phyloP scores from a whole-genome alignment of 2,797 vertebrate genomes.

The Tinamus major region DNA sequence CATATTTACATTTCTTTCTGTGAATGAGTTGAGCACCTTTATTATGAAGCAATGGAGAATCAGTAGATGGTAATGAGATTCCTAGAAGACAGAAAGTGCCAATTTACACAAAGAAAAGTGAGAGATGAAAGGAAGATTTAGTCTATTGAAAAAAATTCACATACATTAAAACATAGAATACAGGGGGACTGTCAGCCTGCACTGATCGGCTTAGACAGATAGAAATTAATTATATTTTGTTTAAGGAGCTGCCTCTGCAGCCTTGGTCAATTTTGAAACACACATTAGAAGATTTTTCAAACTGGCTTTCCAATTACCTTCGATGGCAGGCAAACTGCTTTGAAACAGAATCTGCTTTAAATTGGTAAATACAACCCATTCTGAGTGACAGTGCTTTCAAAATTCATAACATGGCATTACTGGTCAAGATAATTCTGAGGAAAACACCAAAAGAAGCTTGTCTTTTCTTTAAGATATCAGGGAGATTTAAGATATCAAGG shows the following conservation, averaged over 20 bases:
- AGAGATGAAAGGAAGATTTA: slow-evolving; percentile 72
- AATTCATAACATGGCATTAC: slow-evolving; percentile 65
- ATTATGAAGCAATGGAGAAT: slow-evolving; percentile 68
- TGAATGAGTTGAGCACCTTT: slow-evolving; percentile 54
- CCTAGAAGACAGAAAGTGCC: slow-evolving; percentile 78
- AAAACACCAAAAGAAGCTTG: slow-evolving; percentile 38
- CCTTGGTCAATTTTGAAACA: slow-evolving; percentile 78
- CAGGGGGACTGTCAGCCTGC: slow-evolving; percentile 70
- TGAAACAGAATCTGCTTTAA: slow-evolving; percentile 79
- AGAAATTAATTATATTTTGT: slow-evolving; percentile 83
- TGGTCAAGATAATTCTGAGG: slow-evolving; percentile 64
- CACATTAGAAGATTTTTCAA: slow-evolving; percentile 79
- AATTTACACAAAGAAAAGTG: slow-evolving; percentile 73
- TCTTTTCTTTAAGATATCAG: slow-evolving; percentile 45
- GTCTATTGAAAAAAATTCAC: slow-evolving; percentile 61
- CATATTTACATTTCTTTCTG: slow-evolving; percentile 62
- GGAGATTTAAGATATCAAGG: neutral
- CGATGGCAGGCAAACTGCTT: slow-evolving; percentile 72
- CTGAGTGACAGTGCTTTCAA: slow-evolving; percentile 75
- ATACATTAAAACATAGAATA: slow-evolving; percentile 74
- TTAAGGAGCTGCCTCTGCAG: slow-evolving; percentile 76
- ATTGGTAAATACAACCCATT: slow-evolving; percentile 72
- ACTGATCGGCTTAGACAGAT: slow-evolving; percentile 78
- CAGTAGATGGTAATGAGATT: slow-evolving; percentile 73
- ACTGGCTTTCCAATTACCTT: slow-evolving; percentile 80